Evolutionary conservation across 2,113 vertebrate species (phyloP).

Genomic region (Phoenicopterus ruber): DNA sequence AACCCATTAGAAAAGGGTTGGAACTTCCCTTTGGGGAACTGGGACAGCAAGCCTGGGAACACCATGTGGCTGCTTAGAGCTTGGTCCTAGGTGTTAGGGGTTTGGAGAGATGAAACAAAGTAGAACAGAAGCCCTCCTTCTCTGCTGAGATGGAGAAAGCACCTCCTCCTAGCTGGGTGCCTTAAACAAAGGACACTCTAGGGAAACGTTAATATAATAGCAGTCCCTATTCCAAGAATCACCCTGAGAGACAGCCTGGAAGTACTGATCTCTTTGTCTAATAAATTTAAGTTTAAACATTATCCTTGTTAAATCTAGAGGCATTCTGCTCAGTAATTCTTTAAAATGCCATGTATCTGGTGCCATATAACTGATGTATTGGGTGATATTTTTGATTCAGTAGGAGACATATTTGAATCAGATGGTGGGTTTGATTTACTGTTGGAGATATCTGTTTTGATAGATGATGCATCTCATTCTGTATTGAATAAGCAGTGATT

Average conservation of each 20-base stretch:
- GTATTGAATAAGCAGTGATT: slow-evolving; percentile 74
- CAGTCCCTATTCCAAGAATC: not conserved
- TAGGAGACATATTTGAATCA: slow-evolving; percentile 58
- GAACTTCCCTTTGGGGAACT: not conserved
- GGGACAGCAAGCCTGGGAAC: not conserved
- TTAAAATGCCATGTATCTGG: slow-evolving; percentile 64
- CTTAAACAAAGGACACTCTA: not conserved
- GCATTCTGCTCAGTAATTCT: slow-evolving; percentile 44
- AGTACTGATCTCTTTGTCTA: slow-evolving; percentile 17
- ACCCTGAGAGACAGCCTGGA: not conserved
- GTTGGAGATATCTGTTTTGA: slow-evolving; percentile 67
- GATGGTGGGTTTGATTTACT: slow-evolving; percentile 72
- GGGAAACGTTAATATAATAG: not conserved
- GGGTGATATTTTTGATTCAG: slow-evolving; percentile 69
- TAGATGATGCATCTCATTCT: slow-evolving; percentile 72
- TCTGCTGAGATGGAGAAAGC: not conserved
- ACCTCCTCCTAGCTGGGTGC: not conserved
- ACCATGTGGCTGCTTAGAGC: not conserved
- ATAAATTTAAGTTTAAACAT: slow-evolving; percentile 54
- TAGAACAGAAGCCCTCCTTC: not conserved
- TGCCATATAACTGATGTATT: slow-evolving; percentile 67
- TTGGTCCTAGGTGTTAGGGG: not conserved
- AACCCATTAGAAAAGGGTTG: not conserved
- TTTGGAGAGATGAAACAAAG: not conserved
- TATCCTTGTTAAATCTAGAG: slow-evolving; percentile 31